A percentile compares a stretch with the other conserved stretches of the same genome.
phyloP scores from a whole-genome alignment of 2,888 invertebrate genomes.

The Xylota sylvarum region DNA sequence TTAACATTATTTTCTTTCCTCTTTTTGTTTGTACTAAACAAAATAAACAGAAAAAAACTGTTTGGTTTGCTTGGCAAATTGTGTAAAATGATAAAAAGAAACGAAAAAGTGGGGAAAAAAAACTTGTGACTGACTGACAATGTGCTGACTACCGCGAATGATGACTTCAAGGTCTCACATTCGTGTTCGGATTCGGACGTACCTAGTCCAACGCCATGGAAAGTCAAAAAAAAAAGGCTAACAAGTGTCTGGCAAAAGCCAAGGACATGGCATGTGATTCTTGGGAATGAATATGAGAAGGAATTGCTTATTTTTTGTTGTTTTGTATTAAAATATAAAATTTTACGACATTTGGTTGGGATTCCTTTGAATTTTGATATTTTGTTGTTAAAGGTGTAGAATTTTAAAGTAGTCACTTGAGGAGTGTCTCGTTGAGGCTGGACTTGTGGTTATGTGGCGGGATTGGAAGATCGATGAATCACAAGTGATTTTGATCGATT shows the following conservation, averaged over 20 bases:
- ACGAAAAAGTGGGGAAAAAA: not conserved
- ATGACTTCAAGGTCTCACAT: constrained; percentile 60
- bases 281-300: constrained; percentile 10
- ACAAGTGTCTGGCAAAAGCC: constrained; percentile 57
- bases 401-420: constrained; percentile 29
- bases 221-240: constrained; percentile 39
- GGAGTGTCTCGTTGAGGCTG: constrained; percentile 21
- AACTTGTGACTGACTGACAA: constrained; percentile 41
- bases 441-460: constrained; percentile 15
- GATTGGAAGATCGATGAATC: not conserved
- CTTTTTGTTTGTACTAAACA: not conserved
- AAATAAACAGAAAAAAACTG: constrained; percentile 2
- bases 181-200: constrained; percentile 4
- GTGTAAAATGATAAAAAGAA: too few species aligned
- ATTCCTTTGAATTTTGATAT: constrained; percentile 43
- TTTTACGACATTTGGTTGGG: constrained; percentile 16
- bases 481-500: not conserved
- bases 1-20: not conserved
- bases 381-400: constrained; percentile 13
- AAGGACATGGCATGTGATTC: constrained; percentile 62
- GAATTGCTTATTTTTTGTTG: not conserved
- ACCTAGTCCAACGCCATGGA: not conserved
- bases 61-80: not conserved
- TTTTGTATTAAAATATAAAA: constrained; percentile 10
- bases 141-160: constrained; percentile 65